These are phyloP conservation scores for Ictalurus punctatus DNA, from an alignment of 2,113 vertebrate species.

Conservation along the genomic window DNA sequence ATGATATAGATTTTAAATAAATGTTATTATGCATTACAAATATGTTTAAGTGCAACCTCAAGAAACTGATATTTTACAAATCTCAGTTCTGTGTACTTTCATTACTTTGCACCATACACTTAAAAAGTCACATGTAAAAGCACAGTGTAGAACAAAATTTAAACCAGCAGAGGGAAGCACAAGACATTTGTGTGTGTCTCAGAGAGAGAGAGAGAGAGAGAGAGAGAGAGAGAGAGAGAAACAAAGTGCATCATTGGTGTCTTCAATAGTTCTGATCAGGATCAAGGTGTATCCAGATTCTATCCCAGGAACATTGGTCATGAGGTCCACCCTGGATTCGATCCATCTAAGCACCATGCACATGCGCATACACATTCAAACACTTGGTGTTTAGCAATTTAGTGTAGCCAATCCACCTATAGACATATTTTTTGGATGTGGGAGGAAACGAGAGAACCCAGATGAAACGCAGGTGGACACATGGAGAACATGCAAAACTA, in stretches of 20 bases:
- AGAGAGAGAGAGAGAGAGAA: neutral
- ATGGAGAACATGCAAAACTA: neutral
- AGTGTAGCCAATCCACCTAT: neutral
- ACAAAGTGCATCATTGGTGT: neutral
- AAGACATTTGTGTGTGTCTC: neutral
- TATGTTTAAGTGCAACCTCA: neutral
- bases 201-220: neutral
- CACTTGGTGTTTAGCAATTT: too few species aligned
- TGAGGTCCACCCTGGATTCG: neutral
- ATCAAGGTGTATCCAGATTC: neutral
- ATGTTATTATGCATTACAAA: neutral
- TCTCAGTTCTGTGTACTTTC: neutral
- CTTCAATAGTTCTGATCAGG: neutral
- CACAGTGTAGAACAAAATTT: neutral
- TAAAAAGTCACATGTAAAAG: neutral
- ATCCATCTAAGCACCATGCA: neutral
- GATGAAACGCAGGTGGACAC: neutral
- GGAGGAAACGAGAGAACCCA: neutral
- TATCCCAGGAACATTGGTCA: neutral
- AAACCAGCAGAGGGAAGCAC: constrained; percentile 43
- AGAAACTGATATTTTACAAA: neutral
- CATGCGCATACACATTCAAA: neutral
- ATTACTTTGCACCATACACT: neutral
- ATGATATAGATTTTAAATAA: too few species aligned
- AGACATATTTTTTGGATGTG: neutral